A percentile compares a stretch with the other conserved stretches of the same genome.
Evolutionary conservation across 1,140 invertebrate genomes (phyloP).

Genomic region (Drosophila kepulauana): DNA sequence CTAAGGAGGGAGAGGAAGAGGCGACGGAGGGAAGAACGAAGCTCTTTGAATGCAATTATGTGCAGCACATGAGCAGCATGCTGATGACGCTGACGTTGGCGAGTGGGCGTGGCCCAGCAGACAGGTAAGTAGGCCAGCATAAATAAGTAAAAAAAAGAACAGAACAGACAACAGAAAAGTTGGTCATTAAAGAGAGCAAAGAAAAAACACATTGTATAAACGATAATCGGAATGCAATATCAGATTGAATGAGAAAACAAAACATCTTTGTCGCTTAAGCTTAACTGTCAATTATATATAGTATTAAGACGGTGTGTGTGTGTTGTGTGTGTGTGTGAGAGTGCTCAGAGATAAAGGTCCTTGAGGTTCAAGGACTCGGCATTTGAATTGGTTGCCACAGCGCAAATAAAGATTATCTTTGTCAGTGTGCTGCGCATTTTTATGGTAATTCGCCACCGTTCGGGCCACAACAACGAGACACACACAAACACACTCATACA

Average conservation of each 20-base stretch:
- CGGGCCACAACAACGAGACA: conserved; percentile 29
- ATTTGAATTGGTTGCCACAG: conserved; percentile 51
- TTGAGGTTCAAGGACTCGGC: conserved; percentile 73
- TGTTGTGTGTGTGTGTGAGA: conserved; percentile 10
- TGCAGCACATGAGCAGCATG: conserved; percentile 70
- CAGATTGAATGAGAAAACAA: conserved; percentile 34
- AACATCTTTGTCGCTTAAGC: too few species aligned
- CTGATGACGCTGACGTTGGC: conserved; percentile 15
- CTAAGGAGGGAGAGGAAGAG: neutral
- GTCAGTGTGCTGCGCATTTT: conserved; percentile 68
- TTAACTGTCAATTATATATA: conserved; percentile 31
- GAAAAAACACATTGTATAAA: neutral
- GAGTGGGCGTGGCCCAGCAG: neutral
- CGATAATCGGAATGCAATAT: conserved; percentile 21
- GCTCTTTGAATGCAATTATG: conserved; percentile 78
- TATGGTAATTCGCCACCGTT: conserved; percentile 69
- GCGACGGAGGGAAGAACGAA: neutral
- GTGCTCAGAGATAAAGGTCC: conserved; percentile 32
- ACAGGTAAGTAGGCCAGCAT: conserved; percentile 72
- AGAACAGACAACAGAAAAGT: conserved; percentile 3
- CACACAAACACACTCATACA: conserved; percentile 3
- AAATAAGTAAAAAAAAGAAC: conserved; percentile 65
- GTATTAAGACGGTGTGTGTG: neutral
- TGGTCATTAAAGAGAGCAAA: neutral
- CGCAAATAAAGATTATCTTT: conserved; percentile 79